phyloP scores from a whole-genome alignment of 2,888 invertebrate species.

The Netelia inedita region DNA sequence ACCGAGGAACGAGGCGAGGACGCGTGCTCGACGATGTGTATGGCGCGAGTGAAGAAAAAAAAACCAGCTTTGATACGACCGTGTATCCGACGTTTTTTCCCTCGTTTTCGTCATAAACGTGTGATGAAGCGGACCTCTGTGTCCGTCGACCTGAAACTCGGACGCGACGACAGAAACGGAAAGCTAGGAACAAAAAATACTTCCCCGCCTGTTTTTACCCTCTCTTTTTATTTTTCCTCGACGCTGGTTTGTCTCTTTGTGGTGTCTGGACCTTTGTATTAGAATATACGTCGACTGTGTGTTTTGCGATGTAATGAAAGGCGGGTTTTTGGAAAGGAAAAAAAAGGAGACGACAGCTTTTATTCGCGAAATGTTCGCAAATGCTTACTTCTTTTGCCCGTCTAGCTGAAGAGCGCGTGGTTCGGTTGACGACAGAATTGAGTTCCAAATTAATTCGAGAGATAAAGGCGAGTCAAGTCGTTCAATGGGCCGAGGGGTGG shows the following conservation, averaged over 20 bases:
- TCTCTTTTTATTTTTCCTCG: constrained; percentile 3
- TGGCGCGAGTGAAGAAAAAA: constrained; percentile 28
- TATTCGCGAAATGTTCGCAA: too few relatives aligned
- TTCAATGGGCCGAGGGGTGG: background rate
- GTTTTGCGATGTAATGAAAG: constrained; percentile 71
- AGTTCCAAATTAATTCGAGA: constrained; percentile 13
- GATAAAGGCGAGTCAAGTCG: background rate
- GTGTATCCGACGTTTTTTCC: constrained; percentile 47
- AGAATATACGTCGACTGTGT: constrained; percentile 70
- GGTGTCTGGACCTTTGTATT: constrained; percentile 73
- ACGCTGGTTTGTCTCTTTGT: constrained; percentile 49
- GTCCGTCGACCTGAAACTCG: constrained; percentile 60
- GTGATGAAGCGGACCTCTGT: constrained; percentile 38
- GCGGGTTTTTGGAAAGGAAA: too few relatives aligned
- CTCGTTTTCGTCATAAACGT: constrained; percentile 13
- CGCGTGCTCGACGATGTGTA: constrained; percentile 43
- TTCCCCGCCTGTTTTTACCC: constrained; percentile 26
- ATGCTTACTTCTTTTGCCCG: too few relatives aligned
- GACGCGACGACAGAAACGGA: constrained; percentile 30
- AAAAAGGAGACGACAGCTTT: too few relatives aligned
- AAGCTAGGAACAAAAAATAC: constrained; percentile 23
- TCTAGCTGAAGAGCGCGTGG: background rate
- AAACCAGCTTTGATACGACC: constrained; percentile 25
- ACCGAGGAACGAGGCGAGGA: constrained; percentile 34
- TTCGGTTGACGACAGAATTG: background rate